Evolutionary conservation across 2,888 invertebrate genomes (phyloP).

Genomic region (Lamproptera curius): DNA sequence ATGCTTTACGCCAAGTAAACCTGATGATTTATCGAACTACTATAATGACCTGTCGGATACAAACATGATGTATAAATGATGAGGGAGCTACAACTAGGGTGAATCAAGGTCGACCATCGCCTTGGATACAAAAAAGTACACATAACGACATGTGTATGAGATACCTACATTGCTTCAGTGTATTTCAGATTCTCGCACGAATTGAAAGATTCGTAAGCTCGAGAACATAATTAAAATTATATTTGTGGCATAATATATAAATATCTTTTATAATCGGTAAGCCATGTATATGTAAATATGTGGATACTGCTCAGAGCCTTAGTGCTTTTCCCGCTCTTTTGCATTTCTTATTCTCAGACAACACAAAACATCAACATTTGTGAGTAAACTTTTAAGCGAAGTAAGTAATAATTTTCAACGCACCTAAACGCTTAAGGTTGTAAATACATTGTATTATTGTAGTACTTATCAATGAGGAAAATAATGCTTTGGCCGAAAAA

Average conservation of each 20-base stretch:
- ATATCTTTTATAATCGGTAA: constrained; percentile 22
- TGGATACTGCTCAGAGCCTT: constrained; percentile 32
- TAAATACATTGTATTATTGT: too few relatives aligned
- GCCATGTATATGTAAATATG: constrained; percentile 25
- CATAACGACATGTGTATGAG: constrained; percentile 36
- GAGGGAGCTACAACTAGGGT: too few relatives aligned
- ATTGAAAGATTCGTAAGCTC: constrained; percentile 26
- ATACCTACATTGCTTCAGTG: constrained; percentile 24
- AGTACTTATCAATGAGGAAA: constrained; percentile 88
- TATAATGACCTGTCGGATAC: too few relatives aligned
- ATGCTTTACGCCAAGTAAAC: too few relatives aligned
- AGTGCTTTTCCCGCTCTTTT: constrained; percentile 35
- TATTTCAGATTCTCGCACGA: constrained; percentile 13
- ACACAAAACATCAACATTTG: constrained; percentile 85
- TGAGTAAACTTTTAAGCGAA: too few relatives aligned
- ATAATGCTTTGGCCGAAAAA: constrained; percentile 83
- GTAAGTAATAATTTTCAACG: constrained; percentile 7
- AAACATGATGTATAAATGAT: too few relatives aligned
- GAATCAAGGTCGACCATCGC: constrained; percentile 61
- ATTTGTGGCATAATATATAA: too few relatives aligned
- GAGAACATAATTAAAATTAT: constrained; percentile 1
- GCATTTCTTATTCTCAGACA: constrained; percentile 68
- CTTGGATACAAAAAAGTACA: constrained; percentile 60
- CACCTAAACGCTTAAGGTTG: background rate
- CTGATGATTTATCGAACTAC: too few relatives aligned